A percentile compares a stretch with the other conserved stretches of the same genome.
Evolutionary conservation across 2,888 invertebrate genomes (phyloP).

Genomic region (Octonoba sinensis): DNA sequence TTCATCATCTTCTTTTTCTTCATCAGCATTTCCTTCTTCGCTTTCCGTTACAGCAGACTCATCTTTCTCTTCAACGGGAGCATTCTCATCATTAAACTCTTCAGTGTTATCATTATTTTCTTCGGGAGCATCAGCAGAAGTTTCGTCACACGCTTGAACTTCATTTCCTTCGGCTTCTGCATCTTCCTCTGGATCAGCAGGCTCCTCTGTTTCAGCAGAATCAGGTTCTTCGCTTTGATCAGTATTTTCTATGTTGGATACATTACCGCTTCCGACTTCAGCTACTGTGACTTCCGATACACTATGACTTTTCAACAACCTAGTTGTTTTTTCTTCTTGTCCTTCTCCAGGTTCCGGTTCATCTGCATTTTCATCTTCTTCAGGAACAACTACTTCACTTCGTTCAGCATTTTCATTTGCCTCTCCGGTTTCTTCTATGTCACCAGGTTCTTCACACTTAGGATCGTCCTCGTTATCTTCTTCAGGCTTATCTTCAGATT

Average conservation of each 20-base stretch:
- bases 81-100: not conserved
- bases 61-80: conserved; percentile 2
- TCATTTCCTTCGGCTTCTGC: not conserved
- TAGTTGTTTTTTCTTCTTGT: not conserved
- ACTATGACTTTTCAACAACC: not conserved
- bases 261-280: conserved; percentile 53
- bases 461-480: conserved; percentile 1
- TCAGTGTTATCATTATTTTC: not conserved
- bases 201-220: not conserved
- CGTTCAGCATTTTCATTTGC: not conserved
- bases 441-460: not conserved
- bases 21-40: not conserved
- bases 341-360: not conserved
- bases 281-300: conserved; percentile 19
- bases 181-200: not conserved
- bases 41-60: conserved; percentile 13
- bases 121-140: not conserved
- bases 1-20: not conserved
- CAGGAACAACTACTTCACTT: not conserved
- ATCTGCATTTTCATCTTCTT: not conserved
- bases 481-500: not conserved
- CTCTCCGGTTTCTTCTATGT: not conserved
- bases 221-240: conserved; percentile 9
- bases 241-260: conserved; percentile 7
- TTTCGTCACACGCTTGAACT: not conserved